Percentiles rank a stretch among this genome's conserved stretches.
Evolutionary conservation across 1,140 invertebrate species (phyloP).

Genomic region (Nymphalis io): DNA sequence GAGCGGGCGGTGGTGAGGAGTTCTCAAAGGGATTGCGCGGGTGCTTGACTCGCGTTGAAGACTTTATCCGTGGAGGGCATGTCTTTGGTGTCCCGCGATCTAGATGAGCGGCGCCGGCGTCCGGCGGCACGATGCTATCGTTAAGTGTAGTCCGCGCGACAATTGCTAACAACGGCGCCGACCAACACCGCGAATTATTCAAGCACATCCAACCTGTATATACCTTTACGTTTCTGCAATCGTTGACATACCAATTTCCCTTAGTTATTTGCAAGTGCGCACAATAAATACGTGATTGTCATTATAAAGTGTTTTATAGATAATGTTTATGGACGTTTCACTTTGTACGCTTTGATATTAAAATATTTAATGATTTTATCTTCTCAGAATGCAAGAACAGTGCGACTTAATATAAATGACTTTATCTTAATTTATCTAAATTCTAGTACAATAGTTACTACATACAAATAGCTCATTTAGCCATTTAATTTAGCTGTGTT

Average conservation of each 20-base stretch:
- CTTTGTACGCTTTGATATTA: not conserved
- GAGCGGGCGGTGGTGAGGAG: constrained; percentile 49
- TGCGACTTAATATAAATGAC: not conserved
- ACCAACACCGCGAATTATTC: constrained; percentile 70
- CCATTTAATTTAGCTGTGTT: not conserved
- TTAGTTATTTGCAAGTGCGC: constrained; percentile 36
- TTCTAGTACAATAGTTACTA: not conserved
- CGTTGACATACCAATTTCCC: constrained; percentile 59
- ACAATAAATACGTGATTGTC: constrained; percentile 36
- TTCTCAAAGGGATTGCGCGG: constrained; percentile 69
- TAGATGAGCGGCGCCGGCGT: constrained; percentile 68
- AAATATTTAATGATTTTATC: constrained; percentile 2
- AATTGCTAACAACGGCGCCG: constrained; percentile 71
- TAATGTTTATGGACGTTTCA: constrained; percentile 7
- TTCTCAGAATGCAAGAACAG: not conserved
- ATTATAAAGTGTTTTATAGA: constrained; percentile 27
- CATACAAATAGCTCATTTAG: not conserved
- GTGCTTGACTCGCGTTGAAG: constrained; percentile 62
- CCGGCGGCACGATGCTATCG: constrained; percentile 68
- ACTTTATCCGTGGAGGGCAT: constrained; percentile 69
- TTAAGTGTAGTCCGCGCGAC: constrained; percentile 62
- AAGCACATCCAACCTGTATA: constrained; percentile 34
- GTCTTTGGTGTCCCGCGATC: constrained; percentile 73
- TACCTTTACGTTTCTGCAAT: constrained; percentile 44
- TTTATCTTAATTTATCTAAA: constrained; percentile 1